Evolutionary conservation across 2,888 invertebrate species (phyloP), one percentile per base, ranked within the genome.

Genomic region (Ophion costatus): DNA sequence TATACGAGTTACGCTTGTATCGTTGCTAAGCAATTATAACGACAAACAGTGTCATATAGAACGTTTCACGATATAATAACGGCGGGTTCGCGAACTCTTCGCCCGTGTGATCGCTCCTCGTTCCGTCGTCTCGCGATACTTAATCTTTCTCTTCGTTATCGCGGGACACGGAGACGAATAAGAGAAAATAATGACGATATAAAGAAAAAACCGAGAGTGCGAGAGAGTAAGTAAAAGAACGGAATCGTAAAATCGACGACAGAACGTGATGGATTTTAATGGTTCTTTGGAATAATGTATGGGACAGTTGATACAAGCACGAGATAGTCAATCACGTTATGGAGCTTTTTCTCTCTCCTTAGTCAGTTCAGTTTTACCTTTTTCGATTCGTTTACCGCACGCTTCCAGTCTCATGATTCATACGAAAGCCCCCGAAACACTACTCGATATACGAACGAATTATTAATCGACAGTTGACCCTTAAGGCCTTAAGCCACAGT

Each of bases 21-120:
- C 90, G 92, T 92, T 90, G 92, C 91, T 90, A 91, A 88, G 91
- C 90, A 91, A 92, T 92, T 90, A 90, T 87, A 87, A 86, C 82
- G 84, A 86, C 88, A 91, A 92, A 92, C 91, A 90, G 76, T 80
- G 79, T 80, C 69, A 75, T 75, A 71, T 75, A 83, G 63, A 76
- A 80, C 66, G 79, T 80, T 75, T 45, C 29, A 76, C 75, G 64
- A 71, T 83, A 51, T 76, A 75, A 83, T 75, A 63, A 20, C n/a
- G 45, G 77, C 10, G 45, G 59, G 51, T 45, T 57, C 42, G 78
- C 61, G 63, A 57, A 61, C 33, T 69, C 63, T 67, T 74, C 56
- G 45, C 45, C 56, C 57, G 61, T 73, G 77, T 77, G 73, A 82
- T 85, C 73, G 69, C 78, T 61, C 42, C 75, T 75, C 66, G 63